A percentile compares a stretch with the other conserved stretches of the same genome.
Evolutionary conservation across 2,797 vertebrate species (phyloP).

Genomic region (Alca torda): DNA sequence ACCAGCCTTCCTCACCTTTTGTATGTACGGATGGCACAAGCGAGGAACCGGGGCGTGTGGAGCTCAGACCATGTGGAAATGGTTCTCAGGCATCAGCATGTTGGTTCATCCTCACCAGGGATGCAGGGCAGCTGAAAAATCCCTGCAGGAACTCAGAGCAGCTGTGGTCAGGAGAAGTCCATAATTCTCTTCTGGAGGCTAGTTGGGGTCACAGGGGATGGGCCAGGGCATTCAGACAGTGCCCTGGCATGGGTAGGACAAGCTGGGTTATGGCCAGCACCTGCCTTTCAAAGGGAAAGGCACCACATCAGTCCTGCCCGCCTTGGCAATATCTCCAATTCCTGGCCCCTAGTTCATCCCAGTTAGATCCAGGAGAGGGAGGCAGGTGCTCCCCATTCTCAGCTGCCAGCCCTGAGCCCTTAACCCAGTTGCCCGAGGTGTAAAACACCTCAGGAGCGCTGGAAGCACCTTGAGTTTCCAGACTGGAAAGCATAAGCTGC

Average conservation of each 20-base stretch:
- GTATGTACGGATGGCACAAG: background rate
- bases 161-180: background rate
- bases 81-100: background rate
- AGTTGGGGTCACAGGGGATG: background rate
- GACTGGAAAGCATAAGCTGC: background rate
- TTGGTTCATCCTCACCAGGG: background rate
- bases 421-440: background rate
- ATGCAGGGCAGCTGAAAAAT: background rate
- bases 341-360: background rate
- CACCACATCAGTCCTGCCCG: background rate
- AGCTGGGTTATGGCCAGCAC: background rate
- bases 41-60: fast-evolving
- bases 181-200: background rate
- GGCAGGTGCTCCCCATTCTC: too few relatives aligned
- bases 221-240: background rate
- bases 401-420: background rate
- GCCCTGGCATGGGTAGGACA: background rate
- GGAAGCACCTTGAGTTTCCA: background rate
- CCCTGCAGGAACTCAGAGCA: background rate
- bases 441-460: background rate
- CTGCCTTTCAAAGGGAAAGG: background rate
- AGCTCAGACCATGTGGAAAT: fast-evolving
- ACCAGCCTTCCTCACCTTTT: background rate
- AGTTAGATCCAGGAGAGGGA: background rate
- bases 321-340: background rate